Conservation (phyloP, 2,888 invertebrate genomes). For the Liodrosophila aerea region DNA sequence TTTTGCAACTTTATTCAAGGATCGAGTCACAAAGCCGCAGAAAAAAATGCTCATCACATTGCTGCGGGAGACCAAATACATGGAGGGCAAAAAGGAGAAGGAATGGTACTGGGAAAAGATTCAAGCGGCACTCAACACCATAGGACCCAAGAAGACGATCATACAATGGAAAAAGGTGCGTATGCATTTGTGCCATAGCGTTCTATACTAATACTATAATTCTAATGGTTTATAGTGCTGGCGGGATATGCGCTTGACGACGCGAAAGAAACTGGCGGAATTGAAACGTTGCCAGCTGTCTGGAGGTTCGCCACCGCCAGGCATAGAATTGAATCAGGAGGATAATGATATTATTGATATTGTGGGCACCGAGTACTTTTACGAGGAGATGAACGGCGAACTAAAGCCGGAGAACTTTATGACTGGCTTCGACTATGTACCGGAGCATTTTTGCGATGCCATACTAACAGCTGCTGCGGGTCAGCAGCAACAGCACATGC, state of each 20-base stretch:
- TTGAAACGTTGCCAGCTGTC: constrained; percentile 81
- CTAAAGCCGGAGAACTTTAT: constrained; percentile 81
- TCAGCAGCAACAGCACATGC: constrained; percentile 79
- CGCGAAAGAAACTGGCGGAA: constrained; percentile 81
- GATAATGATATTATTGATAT: constrained; percentile 82
- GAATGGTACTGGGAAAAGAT: constrained; percentile 82
- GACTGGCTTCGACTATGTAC: constrained; percentile 81
- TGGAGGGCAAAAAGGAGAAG: constrained; percentile 82
- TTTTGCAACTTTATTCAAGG: constrained; percentile 72
- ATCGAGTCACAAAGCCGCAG: constrained; percentile 82
- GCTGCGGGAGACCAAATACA: constrained; percentile 81
- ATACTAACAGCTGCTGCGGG: constrained; percentile 81
- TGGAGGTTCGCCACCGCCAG: constrained; percentile 81
- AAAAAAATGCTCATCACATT: constrained; percentile 81
- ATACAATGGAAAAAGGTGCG: constrained; percentile 81
- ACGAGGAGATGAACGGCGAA: constrained; percentile 81
- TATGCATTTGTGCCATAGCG: neutral
- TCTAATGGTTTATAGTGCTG: constrained; percentile 66
- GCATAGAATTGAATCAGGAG: constrained; percentile 81
- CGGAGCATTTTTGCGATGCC: constrained; percentile 81
- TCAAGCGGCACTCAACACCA: constrained; percentile 80
- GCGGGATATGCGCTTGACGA: constrained; percentile 82
- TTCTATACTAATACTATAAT: neutral
- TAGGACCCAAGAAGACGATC: constrained; percentile 81
- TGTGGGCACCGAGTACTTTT: constrained; percentile 81